phyloP scores from a whole-genome alignment of 2,888 invertebrate species.

The Diogma glabrata region DNA sequence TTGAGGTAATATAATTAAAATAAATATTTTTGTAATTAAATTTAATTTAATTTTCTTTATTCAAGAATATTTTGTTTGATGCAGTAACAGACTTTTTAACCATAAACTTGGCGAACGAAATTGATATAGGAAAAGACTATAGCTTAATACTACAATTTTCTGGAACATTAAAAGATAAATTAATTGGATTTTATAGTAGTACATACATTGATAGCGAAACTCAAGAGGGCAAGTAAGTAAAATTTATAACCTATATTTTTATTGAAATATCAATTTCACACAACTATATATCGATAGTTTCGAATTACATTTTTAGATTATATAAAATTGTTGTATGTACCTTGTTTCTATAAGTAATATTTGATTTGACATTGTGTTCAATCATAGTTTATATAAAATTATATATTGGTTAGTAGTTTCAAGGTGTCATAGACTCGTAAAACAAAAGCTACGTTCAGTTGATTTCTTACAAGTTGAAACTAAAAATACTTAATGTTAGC shows the following conservation, averaged over 20 bases:
- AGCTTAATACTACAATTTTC: conserved; percentile 47
- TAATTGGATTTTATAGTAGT: conserved; percentile 64
- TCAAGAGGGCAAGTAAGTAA: conserved; percentile 37
- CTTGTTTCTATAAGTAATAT: too few relatives aligned
- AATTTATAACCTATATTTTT: conserved; percentile 19
- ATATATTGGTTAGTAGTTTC: too few relatives aligned
- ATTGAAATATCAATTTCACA: too few relatives aligned
- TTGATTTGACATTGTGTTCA: too few relatives aligned
- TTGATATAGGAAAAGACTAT: conserved; percentile 32
- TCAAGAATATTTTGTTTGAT: conserved; percentile 15
- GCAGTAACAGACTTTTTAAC: conserved; percentile 35
- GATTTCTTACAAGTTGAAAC: too few relatives aligned
- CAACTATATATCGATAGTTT: too few relatives aligned
- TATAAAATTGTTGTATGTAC: too few relatives aligned
- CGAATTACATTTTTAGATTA: too few relatives aligned
- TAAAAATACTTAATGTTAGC: too few relatives aligned
- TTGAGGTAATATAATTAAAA: conserved; percentile 40
- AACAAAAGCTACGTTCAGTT: too few relatives aligned
- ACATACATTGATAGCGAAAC: conserved; percentile 40
- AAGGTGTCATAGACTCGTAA: too few relatives aligned
- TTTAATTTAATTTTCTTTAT: background rate
- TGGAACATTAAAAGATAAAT: conserved; percentile 51
- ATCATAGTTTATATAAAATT: too few relatives aligned
- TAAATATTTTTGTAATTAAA: conserved; percentile 21
- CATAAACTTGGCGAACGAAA: conserved; percentile 30